Percentiles rank a stretch among this genome's conserved stretches.
Evolutionary conservation across 2,888 invertebrate genomes (phyloP).

Genomic region (Caenorhabditis uteleia): DNA sequence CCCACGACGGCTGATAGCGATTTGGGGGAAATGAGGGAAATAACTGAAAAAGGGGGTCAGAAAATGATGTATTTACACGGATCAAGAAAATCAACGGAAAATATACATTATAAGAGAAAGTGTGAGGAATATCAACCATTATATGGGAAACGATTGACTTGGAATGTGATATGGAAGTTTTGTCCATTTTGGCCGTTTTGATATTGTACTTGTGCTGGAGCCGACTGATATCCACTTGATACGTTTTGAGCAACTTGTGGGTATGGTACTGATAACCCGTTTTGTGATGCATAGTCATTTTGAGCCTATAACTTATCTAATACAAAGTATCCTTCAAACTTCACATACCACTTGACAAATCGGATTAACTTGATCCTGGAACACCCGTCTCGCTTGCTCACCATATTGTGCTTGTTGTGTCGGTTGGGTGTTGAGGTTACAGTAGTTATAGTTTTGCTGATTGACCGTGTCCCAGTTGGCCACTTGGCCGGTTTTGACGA

Average conservation of each 20-base stretch:
- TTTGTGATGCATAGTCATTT: slow-evolving; percentile 19
- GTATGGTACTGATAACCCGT: slow-evolving; percentile 22
- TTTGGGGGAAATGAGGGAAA: too few relatives aligned
- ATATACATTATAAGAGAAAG: too few relatives aligned
- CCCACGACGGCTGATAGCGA: too few relatives aligned
- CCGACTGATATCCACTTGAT: slow-evolving; percentile 1
- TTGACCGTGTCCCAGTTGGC: slow-evolving; percentile 47
- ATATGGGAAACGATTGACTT: slow-evolving; percentile 32
- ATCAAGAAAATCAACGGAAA: too few relatives aligned
- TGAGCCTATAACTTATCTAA: slow-evolving; percentile 31
- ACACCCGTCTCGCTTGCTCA: slow-evolving; percentile 45
- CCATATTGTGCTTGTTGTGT: slow-evolving; percentile 44
- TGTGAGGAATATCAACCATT: too few relatives aligned
- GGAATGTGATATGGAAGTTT: slow-evolving; percentile 36
- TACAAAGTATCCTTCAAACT: background rate
- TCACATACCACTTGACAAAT: slow-evolving; percentile 29
- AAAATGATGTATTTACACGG: too few relatives aligned
- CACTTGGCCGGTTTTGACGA: slow-evolving; percentile 54
- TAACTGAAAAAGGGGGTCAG: too few relatives aligned
- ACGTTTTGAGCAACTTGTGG: background rate
- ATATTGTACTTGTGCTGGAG: slow-evolving; percentile 28
- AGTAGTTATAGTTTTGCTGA: slow-evolving; percentile 48
- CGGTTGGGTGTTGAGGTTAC: slow-evolving; percentile 41
- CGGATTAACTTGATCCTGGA: slow-evolving; percentile 55
- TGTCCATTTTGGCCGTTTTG: slow-evolving; percentile 10